Base-by-base conservation (phyloP, 2,113 vertebrate species). In the Nerophis lumbriciformis region DNA sequence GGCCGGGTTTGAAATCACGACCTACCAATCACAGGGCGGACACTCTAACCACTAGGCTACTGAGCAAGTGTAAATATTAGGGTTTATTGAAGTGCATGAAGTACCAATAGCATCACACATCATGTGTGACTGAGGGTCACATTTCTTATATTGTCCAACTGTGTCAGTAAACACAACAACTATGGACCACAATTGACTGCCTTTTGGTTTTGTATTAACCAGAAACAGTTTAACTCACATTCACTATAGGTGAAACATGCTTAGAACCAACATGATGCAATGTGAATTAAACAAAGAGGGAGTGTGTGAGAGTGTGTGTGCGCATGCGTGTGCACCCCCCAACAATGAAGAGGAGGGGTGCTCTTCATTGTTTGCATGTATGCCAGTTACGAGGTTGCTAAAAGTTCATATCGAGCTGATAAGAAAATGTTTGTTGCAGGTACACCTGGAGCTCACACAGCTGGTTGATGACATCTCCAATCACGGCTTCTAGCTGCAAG, bases 351-450 rank as follows among this genome's bases (percentile, higher is more conserved):
- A 57, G 54, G 54, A 44, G 38, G 38, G n/a, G 38, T 57, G 2
- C 38, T 63, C 39, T 28, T 63, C 85, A 85, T 87, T 87, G 85
- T 87, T 77, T 61, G 37, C 7, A 71, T 51, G 63, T n/a, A 12
- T 42, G 44, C 21, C 63, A 49, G 36, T 35, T 70, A 52, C 45
- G 8, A 10, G n/a, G 39, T 12, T 42, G 54, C 38, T 57, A 12
- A 44, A 28, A 57, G n/a, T 57, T 13, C 42, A 45, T 45, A 12
- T 9, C 42, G 13, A 47, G 48, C 14, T 65, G 15, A 61, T 10
- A 54, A 8, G 55, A 59, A 45, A 42, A 54, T 44, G 42, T 42
- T 15, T 6, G 1, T 6, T 8, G 8, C 15, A 16, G n/a, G n/a
- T 1, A 42, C 15, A 6, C 8, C 8, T 48, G 14, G 5, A 61